These are phyloP conservation scores for Rhyzopertha dominica DNA, from an alignment of 1,140 invertebrate species.

Conservation along the genomic window DNA sequence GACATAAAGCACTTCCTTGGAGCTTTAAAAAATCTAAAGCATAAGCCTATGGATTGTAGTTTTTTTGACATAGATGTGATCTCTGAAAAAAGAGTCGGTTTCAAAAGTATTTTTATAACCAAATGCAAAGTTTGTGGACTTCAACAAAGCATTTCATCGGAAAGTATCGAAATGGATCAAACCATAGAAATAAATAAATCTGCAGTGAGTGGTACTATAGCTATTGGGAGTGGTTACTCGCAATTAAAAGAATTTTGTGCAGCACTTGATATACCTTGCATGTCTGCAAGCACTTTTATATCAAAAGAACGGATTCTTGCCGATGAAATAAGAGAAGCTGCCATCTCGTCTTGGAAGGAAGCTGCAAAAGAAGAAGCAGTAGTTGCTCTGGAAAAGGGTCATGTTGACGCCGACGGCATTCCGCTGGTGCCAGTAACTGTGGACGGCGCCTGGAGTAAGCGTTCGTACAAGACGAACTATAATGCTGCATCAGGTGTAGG, in stretches of 20 bases:
- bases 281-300: conserved; percentile 23
- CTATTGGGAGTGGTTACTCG: conserved; percentile 4
- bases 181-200: conserved; percentile 1
- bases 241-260: conserved; percentile 15
- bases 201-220: neutral
- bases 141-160: neutral
- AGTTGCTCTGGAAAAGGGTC: conserved; percentile 26
- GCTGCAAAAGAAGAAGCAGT: conserved; percentile 29
- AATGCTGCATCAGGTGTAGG: conserved; percentile 37
- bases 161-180: conserved; percentile 1
- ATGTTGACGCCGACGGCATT: conserved; percentile 36
- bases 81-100: neutral
- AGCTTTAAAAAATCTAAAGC: conserved; percentile 1
- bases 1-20: neutral
- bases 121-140: neutral
- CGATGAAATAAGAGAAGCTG: conserved; percentile 17
- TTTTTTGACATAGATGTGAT: conserved; percentile 3
- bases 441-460: conserved; percentile 39
- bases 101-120: neutral
- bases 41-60: neutral
- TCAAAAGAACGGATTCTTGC: conserved; percentile 19
- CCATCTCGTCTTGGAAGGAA: conserved; percentile 18
- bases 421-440: conserved; percentile 38
- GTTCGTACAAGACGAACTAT: conserved; percentile 37
- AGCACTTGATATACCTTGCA: conserved; percentile 23